These are phyloP conservation scores for Enteromius fasciolatus DNA, from an alignment of 2,797 vertebrate genomes.

Conservation along the genomic window DNA sequence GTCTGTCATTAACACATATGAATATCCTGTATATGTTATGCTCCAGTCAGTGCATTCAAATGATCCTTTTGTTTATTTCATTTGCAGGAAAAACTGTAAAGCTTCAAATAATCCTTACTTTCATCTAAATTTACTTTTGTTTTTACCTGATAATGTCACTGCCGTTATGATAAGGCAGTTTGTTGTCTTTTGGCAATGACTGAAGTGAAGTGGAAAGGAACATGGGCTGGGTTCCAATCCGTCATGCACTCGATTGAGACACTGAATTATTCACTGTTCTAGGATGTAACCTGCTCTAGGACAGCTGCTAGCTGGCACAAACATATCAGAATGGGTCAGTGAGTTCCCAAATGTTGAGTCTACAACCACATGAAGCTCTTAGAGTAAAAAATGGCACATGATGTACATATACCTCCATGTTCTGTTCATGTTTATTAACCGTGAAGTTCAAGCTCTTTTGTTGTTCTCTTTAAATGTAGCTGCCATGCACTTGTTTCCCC, in stretches of 20 bases:
- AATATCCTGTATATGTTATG: constrained; percentile 34
- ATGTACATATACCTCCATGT: constrained; percentile 1
- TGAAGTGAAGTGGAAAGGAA: constrained; percentile 46
- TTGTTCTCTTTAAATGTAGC: background rate
- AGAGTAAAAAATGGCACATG: background rate
- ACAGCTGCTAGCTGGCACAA: constrained; percentile 43
- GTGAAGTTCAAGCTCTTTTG: background rate
- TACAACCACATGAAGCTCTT: constrained; percentile 22
- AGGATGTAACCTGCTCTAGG: constrained; percentile 45
- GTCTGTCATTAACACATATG: constrained; percentile 35
- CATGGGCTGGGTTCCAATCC: constrained; percentile 48
- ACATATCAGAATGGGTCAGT: constrained; percentile 42
- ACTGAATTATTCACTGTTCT: constrained; percentile 54
- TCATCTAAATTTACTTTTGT: background rate
- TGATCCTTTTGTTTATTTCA: background rate
- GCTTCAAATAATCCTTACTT: background rate
- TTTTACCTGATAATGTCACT: constrained; percentile 33
- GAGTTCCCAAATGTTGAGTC: constrained; percentile 41
- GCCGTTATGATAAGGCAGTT: constrained; percentile 41
- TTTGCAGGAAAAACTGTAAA: background rate
- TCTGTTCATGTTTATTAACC: constrained; percentile 16
- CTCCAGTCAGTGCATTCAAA: constrained; percentile 11
- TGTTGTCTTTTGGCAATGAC: constrained; percentile 47
- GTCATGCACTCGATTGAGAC: constrained; percentile 46
- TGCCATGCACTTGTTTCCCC: background rate